Base-by-base conservation (phyloP, 2,113 vertebrate species). In the Pelmatolapia mariae region DNA sequence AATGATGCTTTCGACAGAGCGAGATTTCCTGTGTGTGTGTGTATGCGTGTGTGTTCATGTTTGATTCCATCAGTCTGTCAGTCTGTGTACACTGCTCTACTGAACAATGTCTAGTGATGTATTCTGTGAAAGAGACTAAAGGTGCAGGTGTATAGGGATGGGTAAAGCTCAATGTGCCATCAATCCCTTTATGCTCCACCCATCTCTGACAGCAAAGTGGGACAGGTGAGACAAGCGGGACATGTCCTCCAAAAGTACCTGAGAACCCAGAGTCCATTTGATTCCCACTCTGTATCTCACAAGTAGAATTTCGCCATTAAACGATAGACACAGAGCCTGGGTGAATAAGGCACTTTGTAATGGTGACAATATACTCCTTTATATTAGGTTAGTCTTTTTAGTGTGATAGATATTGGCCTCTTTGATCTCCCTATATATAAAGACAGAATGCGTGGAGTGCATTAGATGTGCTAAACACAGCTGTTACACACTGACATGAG, bases 111-210 rank as follows among this genome's bases (percentile, higher is more conserved):
- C 53, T 59, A 26, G 79, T 85, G 45, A 63, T 84, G 81, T 68
- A 86, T 63, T 87, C 33, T 91, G 79, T 84, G 52, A 87, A 66
- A 82, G 63, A 82, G 16, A 68, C 63, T 86, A 43, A 91, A 90
- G 53, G 57, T 43, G 84, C 80, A 88, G 91, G 63, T 93, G 86
- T 84, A 82, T 78, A 85, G 89, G 83, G 50, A 22, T 66, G 71
- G 80, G 24, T 84, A 82, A 91, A 89, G 57, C 66, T 59, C 56
- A 86, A 63, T 83, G 47, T 54, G 52, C 76, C 84, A 85, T 95
- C 91, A 89, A 91, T 95, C 91, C 94, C 45, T 76, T 50, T 13
- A 38, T 80, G 81, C 81, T 71, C 86, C 86, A 31, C 85, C 86
- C 57, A 8, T 76, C 57, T 73, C 80, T 88, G 91, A 92, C 88